These are phyloP conservation scores for Agriopis aurantiaria DNA, from an alignment of 2,888 invertebrate genomes.

Conservation along the genomic window DNA sequence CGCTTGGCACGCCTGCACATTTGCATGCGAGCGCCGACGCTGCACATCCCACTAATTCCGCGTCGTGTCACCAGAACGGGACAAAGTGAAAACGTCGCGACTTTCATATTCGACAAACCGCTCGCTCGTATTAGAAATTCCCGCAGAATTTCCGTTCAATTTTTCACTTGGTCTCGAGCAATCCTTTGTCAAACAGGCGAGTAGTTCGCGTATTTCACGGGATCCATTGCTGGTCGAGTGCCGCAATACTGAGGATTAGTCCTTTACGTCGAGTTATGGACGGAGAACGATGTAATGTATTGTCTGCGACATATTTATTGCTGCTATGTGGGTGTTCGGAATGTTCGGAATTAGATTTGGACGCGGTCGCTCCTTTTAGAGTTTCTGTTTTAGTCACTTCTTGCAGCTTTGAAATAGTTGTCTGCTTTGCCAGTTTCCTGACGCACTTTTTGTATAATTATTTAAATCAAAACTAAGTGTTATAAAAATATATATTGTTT, in stretches of 20 bases:
- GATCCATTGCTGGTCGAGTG: slow-evolving; percentile 45
- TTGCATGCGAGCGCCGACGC: slow-evolving; percentile 26
- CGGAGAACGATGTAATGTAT: slow-evolving; percentile 41
- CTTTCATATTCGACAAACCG: slow-evolving; percentile 39
- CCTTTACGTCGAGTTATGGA: slow-evolving; percentile 43
- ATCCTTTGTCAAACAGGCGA: slow-evolving; percentile 43
- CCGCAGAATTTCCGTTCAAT: slow-evolving; percentile 42
- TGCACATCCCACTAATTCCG: slow-evolving; percentile 27
- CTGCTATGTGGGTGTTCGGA: slow-evolving; percentile 34
- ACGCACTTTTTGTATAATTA: neutral
- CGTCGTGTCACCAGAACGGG: slow-evolving; percentile 5
- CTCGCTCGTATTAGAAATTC: slow-evolving; percentile 40
- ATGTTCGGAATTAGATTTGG: slow-evolving; percentile 31
- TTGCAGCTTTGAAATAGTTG: slow-evolving; percentile 4
- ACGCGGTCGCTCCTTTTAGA: slow-evolving; percentile 32
- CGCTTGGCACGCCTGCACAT: slow-evolving; percentile 7
- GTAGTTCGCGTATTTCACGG: slow-evolving; percentile 45
- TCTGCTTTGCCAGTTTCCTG: neutral
- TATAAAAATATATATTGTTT: neutral
- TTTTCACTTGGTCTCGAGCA: slow-evolving; percentile 42
- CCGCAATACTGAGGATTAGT: slow-evolving; percentile 46
- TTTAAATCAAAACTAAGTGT: neutral
- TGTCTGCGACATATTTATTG: slow-evolving; percentile 44
- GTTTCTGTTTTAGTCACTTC: slow-evolving; percentile 27
- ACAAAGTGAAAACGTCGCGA: slow-evolving; percentile 36